phyloP scores from a whole-genome alignment of 2,113 vertebrate genomes.

The Brachypteracias leptosomus region DNA sequence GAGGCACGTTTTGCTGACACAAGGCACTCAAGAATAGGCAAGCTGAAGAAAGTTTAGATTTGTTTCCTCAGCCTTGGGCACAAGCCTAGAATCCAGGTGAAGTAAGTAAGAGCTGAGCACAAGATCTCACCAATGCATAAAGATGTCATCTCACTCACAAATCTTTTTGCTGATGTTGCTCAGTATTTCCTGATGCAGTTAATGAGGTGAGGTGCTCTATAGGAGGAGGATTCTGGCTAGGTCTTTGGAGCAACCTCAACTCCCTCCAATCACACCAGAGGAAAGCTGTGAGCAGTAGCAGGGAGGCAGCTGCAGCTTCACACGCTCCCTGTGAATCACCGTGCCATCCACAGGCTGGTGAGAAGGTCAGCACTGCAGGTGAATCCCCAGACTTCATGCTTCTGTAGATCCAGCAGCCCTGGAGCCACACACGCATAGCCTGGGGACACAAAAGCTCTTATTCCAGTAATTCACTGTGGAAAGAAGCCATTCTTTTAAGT shows the following conservation, averaged over 20 bases:
- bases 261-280: neutral
- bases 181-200: neutral
- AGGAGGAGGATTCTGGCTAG: neutral
- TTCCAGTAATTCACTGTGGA: neutral
- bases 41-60: constrained; percentile 43
- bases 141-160: constrained; percentile 14
- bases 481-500: neutral
- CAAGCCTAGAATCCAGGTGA: constrained; percentile 42
- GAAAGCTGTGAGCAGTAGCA: neutral
- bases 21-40: constrained; percentile 14
- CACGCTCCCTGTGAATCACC: neutral
- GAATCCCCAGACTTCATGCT: neutral
- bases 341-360: neutral
- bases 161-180: constrained; percentile 27
- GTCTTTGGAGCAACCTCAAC: neutral
- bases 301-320: neutral
- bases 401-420: neutral
- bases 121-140: constrained; percentile 12
- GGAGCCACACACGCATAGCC: neutral
- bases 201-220: neutral
- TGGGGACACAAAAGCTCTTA: neutral
- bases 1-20: constrained; percentile 45
- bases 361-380: neutral
- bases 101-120: neutral
- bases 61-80: constrained; percentile 55